Conservation (phyloP, 2,888 invertebrate genomes). For the Athalia cordata region DNA sequence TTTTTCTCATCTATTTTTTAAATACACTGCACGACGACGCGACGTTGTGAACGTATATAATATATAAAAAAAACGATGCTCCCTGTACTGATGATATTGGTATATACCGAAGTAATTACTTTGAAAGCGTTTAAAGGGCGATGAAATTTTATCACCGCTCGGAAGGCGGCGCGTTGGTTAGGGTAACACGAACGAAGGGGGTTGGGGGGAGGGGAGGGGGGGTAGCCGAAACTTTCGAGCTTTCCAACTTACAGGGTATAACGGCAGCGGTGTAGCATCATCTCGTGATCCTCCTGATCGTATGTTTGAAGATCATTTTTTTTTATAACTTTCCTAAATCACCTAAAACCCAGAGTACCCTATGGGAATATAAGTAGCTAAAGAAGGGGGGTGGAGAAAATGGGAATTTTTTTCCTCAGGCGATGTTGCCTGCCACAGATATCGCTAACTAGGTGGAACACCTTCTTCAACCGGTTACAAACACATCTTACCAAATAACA, state of each 20-base stretch:
- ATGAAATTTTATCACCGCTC: slow-evolving; percentile 21
- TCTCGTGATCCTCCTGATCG: neutral
- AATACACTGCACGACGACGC: too few species aligned
- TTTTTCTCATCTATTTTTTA: too few species aligned
- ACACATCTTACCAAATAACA: neutral
- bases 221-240: neutral
- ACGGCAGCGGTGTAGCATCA: too few species aligned
- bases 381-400: slow-evolving; percentile 11
- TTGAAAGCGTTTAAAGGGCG: slow-evolving; percentile 21
- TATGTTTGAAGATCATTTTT: neutral
- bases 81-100: too few species aligned
- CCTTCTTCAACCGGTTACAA: slow-evolving; percentile 24
- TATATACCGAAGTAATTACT: slow-evolving; percentile 12
- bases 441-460: slow-evolving; percentile 22
- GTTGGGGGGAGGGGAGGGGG: neutral
- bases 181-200: neutral
- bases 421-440: slow-evolving; percentile 6
- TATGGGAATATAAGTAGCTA: neutral
- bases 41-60: too few species aligned
- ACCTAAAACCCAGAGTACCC: neutral
- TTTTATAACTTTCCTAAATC: slow-evolving; percentile 24
- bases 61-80: neutral
- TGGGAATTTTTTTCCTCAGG: slow-evolving; percentile 13
- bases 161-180: neutral
- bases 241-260: too few species aligned